These are phyloP conservation scores for Papilio aristodemus DNA, from an alignment of 1,140 invertebrate genomes.

Conservation along the genomic window DNA sequence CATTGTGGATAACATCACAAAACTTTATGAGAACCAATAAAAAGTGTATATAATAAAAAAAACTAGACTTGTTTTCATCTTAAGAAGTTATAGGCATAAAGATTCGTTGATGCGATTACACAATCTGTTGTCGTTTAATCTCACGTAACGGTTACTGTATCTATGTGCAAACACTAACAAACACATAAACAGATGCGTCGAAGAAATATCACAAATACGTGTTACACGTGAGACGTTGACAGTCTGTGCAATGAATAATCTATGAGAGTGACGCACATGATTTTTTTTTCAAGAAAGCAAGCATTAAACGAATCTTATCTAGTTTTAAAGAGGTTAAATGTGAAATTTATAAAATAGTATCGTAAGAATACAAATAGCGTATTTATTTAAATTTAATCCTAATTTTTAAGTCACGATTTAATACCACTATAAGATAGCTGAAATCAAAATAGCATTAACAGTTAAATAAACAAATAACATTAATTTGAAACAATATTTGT, in stretches of 20 bases:
- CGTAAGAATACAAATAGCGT: constrained; percentile 13
- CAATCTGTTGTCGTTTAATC: constrained; percentile 26
- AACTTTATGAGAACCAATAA: constrained; percentile 14
- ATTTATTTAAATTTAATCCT: constrained; percentile 7
- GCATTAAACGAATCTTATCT: background rate
- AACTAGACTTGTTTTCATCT: background rate
- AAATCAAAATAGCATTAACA: background rate
- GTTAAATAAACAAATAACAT: background rate
- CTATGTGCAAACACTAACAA: constrained; percentile 18
- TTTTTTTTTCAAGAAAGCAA: constrained; percentile 23
- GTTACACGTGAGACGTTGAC: constrained; percentile 23
- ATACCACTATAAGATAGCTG: background rate
- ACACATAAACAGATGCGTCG: constrained; percentile 28
- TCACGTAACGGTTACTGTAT: constrained; percentile 25
- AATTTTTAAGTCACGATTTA: background rate
- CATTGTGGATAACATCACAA: background rate
- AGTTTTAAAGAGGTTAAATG: constrained; percentile 24
- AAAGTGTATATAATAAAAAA: background rate
- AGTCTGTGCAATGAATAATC: constrained; percentile 18
- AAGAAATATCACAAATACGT: constrained; percentile 33
- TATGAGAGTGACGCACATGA: constrained; percentile 24
- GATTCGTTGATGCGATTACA: constrained; percentile 10
- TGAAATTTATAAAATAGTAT: constrained; percentile 16
- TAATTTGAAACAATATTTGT: background rate
- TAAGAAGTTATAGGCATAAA: constrained; percentile 3